Evolutionary conservation across 2,797 vertebrate genomes (phyloP), one percentile per base, ranked within the genome.

Genomic region (Hipposideros larvatus): DNA sequence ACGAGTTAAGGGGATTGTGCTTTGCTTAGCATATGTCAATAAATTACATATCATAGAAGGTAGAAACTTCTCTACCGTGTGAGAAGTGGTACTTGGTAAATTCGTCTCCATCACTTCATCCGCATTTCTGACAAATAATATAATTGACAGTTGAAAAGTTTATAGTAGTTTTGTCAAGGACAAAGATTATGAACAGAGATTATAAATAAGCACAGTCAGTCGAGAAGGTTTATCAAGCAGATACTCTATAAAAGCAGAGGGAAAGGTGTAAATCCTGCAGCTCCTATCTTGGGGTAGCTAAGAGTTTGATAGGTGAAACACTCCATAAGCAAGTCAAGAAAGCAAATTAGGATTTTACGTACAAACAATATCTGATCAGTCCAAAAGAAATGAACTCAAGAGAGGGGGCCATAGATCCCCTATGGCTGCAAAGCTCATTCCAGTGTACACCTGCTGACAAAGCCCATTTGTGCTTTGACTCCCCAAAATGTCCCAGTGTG

Each of bases 1-100:
- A 92, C 89, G 96, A 95, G 82, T 98, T 96, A 98, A 90, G 94
- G 57, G 89, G 82, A 97, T 95, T 73, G 59, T 80, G 95, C 94
- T 57, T 97, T 96, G 59, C 84, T 97, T 94, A 84, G 24, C 51
- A 97, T 68, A 93, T 97, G 97, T 96, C 95, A 96, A 94, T 66
- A 96, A 89, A 94, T 95, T 91, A 77, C 74, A 80, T 71, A 79
- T 53, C 86, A 86, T 66, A 86, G 87, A 59, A 97, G 94, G 92
- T 59, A 63, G 51, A 89, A 94, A 87, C 34, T 88, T 95, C 96
- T 70, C 74, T 37, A 94, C 88, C 3, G 87, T 80, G 84, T 92
- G 79, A 95, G 1, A 68, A 90, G 57, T 48, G 1, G 21, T 70
- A 55, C 37, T 46, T 86, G 73, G 37, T 21, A 86, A 83, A 80